A percentile compares a stretch with the other conserved stretches of the same genome.
Evolutionary conservation across 2,113 vertebrate species (phyloP).

Genomic region (Tringa solitaria): DNA sequence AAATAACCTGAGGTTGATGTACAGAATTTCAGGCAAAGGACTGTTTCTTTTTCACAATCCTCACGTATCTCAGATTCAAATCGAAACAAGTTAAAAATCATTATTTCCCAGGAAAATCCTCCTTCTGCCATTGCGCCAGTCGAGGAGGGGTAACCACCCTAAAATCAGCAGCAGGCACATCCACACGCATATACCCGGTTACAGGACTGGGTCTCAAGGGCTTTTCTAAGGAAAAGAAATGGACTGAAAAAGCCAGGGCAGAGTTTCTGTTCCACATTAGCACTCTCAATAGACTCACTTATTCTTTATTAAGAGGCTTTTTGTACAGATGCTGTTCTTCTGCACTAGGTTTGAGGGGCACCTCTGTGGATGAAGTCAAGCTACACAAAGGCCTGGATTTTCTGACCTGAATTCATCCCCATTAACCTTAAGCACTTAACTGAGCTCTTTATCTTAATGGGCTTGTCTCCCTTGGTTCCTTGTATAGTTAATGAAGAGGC

Average conservation of each 20-base stretch:
- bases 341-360: neutral
- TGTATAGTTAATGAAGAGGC: neutral
- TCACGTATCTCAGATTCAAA: neutral
- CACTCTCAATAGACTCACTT: neutral
- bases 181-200: neutral
- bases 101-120: constrained; percentile 1
- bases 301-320: neutral
- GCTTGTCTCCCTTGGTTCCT: neutral
- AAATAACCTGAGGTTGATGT: constrained; percentile 5
- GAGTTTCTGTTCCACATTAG: neutral
- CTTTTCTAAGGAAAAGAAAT: constrained; percentile 7
- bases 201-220: constrained; percentile 21
- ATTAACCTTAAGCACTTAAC: neutral
- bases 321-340: neutral
- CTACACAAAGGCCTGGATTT: neutral
- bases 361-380: neutral
- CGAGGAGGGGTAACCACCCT: neutral
- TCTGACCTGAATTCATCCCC: neutral
- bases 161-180: neutral
- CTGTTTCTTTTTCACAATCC: constrained; percentile 15
- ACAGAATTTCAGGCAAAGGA: constrained; percentile 51
- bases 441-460: neutral
- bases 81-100: neutral
- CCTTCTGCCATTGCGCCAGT: neutral
- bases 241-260: neutral